Base-by-base conservation (phyloP, 2,888 invertebrate species). In the Troides oblongomaculatus region DNA sequence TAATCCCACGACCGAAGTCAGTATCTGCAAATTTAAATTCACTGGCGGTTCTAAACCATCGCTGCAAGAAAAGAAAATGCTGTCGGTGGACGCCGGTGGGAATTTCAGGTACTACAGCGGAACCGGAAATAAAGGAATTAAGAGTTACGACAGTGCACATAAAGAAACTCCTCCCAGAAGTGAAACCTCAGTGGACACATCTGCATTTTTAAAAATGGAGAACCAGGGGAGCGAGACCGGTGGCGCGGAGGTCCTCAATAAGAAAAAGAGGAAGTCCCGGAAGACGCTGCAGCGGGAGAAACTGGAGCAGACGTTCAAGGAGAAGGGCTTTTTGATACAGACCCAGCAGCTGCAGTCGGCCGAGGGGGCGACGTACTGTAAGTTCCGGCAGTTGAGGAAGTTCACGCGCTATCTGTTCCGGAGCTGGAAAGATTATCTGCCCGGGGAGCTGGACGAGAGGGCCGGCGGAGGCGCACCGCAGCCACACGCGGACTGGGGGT, bases 11-110 rank as follows among this genome's bases (percentile, higher is more conserved):
- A 96, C 96, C 0, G 97, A 97, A 86, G 97, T 97, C 59, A 96
- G 96, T 84, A 98, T 98, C 80, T 98, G 98, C 84, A 98, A 98
- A 85, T 98, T 98, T 82, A 98, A 98, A 84, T 97, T 98, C 83
- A 97, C 97, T 0, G 97, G 97, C 0, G 98, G 98, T 0, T 97
- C 97, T 0, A 97, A 97, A 75, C 98, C 98, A 0, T 96, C 96
- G 70, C 83, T 98, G 63, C 97, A 98, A 82, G 97, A 98, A 81
- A 98, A 98, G 88, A 98, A 98, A 85, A 97, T 97, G 95, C 93
- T 98, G 0, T 97, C 97, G 0, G 97, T 98, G 0, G 97, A 97
- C 83, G 95, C 97, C 0, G 97, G 97, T 1, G 97, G 97, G 0
- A 97, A 97, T 80, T 97, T 97, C 76, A 92, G 96, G 39, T 97